Percentiles rank a stretch among this genome's conserved stretches.
Evolutionary conservation across 1,140 invertebrate species (phyloP).

Genomic region (Leguminivora glycinivorella): DNA sequence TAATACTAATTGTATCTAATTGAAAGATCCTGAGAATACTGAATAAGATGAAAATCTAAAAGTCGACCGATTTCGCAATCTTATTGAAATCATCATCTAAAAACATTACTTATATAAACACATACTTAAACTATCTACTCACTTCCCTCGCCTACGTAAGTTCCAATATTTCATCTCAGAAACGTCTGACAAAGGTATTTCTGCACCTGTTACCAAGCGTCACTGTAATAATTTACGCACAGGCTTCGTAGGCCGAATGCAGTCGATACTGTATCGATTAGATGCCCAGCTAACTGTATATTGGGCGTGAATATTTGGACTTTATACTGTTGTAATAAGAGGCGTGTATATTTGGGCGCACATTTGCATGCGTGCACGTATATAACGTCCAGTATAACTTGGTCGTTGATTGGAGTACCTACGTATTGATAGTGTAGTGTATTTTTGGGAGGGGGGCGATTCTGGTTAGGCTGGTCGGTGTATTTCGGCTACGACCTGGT

Average conservation of each 20-base stretch:
- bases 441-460: slow-evolving; percentile 44
- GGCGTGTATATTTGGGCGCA: neutral
- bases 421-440: slow-evolving; percentile 29
- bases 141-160: slow-evolving; percentile 9
- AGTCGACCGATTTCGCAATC: neutral
- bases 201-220: slow-evolving; percentile 17
- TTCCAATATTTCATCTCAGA: slow-evolving; percentile 9
- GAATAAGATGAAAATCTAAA: neutral
- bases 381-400: slow-evolving; percentile 44
- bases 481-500: slow-evolving; percentile 74
- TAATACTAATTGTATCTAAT: too few species aligned
- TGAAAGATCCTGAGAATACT: too few species aligned
- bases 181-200: neutral
- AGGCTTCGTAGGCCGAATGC: slow-evolving; percentile 31
- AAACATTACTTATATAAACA: neutral
- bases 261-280: slow-evolving; percentile 73
- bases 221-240: slow-evolving; percentile 19
- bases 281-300: slow-evolving; percentile 70
- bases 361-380: slow-evolving; percentile 76
- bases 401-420: slow-evolving; percentile 49
- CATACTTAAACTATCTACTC: slow-evolving; percentile 12
- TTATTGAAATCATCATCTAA: neutral
- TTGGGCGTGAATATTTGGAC: neutral
- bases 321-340: neutral
- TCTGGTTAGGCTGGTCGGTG: slow-evolving; percentile 47